phyloP scores from a whole-genome alignment of 2,888 invertebrate species.

The Rhodophaea formosa region DNA sequence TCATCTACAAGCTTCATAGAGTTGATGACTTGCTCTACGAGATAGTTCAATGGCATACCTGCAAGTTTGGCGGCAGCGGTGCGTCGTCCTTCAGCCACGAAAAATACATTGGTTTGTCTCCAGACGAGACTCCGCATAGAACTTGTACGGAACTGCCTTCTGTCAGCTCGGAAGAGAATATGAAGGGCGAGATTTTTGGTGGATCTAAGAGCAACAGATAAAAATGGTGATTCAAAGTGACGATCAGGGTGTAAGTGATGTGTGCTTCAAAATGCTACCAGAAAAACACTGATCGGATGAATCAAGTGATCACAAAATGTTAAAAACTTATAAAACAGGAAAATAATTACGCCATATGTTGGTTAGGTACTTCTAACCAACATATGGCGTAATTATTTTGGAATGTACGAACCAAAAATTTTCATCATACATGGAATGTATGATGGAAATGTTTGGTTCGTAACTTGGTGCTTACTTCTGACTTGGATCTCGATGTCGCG shows the following conservation, averaged over 20 bases:
- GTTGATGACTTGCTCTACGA: neutral
- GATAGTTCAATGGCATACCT: conserved; percentile 59
- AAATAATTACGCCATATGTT: neutral
- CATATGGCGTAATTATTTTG: too few species aligned
- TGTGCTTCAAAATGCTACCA: neutral
- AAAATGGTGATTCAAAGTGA: conserved; percentile 7
- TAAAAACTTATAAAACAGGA: neutral
- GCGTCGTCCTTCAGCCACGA: conserved; percentile 84
- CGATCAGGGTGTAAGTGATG: neutral
- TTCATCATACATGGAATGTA: too few species aligned
- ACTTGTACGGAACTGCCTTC: conserved; percentile 91
- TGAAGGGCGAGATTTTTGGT: conserved; percentile 92
- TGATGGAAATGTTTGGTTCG: neutral
- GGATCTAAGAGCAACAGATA: conserved; percentile 76
- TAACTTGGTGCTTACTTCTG: conserved; percentile 79
- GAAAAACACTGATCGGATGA: neutral
- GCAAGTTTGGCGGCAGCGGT: conserved; percentile 81
- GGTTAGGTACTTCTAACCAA: too few species aligned
- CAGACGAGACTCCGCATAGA: conserved; percentile 88
- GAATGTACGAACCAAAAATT: too few species aligned
- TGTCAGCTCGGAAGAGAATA: conserved; percentile 89
- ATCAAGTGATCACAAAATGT: neutral
- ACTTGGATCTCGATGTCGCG: conserved; percentile 86
- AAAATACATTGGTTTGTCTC: conserved; percentile 86
- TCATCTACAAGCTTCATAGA: neutral